These are phyloP conservation scores for Pseudomyrmex concolor DNA, from an alignment of 1,140 invertebrate species.

Conservation along the genomic window DNA sequence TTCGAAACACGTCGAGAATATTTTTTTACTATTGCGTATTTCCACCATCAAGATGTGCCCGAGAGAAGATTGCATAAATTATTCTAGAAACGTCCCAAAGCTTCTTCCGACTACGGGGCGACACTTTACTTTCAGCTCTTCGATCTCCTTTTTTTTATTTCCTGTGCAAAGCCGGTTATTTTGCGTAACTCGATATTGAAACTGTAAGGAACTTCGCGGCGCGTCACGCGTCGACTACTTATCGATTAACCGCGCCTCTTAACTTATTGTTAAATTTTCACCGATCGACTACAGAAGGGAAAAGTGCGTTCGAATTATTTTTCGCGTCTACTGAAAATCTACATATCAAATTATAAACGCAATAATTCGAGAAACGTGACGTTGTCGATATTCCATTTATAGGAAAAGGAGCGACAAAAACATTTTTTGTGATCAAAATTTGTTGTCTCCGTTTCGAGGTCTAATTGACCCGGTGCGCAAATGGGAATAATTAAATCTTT, in stretches of 20 bases:
- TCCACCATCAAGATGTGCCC: neutral
- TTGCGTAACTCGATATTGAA: neutral
- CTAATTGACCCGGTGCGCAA: conserved; percentile 13
- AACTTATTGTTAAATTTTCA: conserved; percentile 21
- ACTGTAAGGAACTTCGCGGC: neutral
- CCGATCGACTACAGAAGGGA: neutral
- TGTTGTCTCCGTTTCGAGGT: neutral
- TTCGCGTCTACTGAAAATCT: neutral
- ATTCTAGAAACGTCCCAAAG: conserved; percentile 4
- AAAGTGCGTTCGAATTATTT: neutral
- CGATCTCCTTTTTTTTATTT: neutral
- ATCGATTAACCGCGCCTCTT: neutral
- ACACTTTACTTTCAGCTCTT: conserved; percentile 31
- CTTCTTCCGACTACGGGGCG: neutral
- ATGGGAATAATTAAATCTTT: conserved; percentile 21
- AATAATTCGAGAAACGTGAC: neutral
- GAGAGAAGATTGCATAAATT: neutral
- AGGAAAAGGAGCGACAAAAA: neutral
- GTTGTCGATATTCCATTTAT: neutral
- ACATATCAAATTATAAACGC: conserved; percentile 4
- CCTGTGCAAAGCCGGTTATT: neutral
- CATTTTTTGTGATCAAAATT: neutral
- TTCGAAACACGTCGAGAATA: conserved; percentile 1
- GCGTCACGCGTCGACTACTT: neutral
- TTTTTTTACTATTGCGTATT: conserved; percentile 20